Evolutionary conservation across 2,888 invertebrate genomes (phyloP).

Genomic region (Trachelus stipa): DNA sequence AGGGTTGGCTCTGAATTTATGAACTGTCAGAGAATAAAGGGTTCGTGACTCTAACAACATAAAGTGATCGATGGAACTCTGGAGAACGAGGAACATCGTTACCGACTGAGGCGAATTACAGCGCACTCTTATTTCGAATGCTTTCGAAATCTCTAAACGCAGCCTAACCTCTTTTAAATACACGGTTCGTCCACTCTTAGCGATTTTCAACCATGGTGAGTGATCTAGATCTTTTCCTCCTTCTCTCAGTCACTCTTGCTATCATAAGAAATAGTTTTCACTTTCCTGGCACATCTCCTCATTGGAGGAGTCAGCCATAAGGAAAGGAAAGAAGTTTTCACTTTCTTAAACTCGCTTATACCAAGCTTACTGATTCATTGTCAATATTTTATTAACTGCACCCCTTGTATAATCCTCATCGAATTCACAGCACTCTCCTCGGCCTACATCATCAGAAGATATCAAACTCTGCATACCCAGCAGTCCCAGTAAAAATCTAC

Average conservation of each 20-base stretch:
- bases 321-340: background rate
- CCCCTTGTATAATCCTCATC: too few species aligned
- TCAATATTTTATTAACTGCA: too few species aligned
- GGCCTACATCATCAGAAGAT: background rate
- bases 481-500: background rate
- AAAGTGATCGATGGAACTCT: background rate
- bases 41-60: background rate
- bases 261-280: background rate
- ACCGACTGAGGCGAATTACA: background rate
- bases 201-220: background rate
- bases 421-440: too few species aligned
- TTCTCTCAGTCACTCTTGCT: background rate
- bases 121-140: background rate
- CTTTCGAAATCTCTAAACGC: background rate
- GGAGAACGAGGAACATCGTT: background rate
- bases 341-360: too few species aligned
- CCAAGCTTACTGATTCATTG: too few species aligned
- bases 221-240: background rate
- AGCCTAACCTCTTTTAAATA: background rate
- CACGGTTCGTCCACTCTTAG: too few species aligned
- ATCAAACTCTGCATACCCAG: background rate
- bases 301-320: too few species aligned
- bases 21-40: background rate
- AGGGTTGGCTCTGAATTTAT: background rate
- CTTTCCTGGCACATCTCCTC: too few species aligned